Conservation (phyloP, 2,113 vertebrate species). For the Rostratula benghalensis region DNA sequence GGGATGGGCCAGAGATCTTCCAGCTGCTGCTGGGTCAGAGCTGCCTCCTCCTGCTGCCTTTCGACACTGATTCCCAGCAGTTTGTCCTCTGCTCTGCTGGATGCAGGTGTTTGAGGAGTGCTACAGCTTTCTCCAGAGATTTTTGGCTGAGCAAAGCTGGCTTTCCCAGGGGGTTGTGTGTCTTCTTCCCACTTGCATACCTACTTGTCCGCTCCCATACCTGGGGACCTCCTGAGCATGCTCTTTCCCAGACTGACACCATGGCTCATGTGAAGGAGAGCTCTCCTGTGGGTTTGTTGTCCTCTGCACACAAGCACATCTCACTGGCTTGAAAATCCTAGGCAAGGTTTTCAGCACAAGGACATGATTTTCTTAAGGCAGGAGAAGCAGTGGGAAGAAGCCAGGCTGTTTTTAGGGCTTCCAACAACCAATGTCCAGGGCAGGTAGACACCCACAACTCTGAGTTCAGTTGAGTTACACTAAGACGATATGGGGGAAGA, state of each 20-base stretch:
- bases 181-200: not conserved
- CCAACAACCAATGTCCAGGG: not conserved
- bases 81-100: not conserved
- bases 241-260: not conserved
- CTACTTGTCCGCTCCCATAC: not conserved
- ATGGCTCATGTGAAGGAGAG: accelerated
- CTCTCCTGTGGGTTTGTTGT: not conserved
- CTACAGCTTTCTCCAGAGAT: not conserved
- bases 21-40: not conserved
- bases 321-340: not conserved
- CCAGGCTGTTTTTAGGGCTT: not conserved
- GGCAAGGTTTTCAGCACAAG: not conserved
- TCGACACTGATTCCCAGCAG: not conserved
- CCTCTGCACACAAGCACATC: not conserved
- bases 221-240: not conserved
- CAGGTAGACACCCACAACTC: not conserved
- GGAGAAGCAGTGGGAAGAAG: not conserved
- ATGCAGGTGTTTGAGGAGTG: not conserved
- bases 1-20: not conserved
- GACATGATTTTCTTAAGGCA: not conserved
- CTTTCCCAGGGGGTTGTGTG: not conserved
- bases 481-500: not conserved
- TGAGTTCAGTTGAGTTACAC: not conserved
- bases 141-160: not conserved
- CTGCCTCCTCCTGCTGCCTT: not conserved